phyloP scores from a whole-genome alignment of 2,888 invertebrate species.

The Polyommatus icarus region DNA sequence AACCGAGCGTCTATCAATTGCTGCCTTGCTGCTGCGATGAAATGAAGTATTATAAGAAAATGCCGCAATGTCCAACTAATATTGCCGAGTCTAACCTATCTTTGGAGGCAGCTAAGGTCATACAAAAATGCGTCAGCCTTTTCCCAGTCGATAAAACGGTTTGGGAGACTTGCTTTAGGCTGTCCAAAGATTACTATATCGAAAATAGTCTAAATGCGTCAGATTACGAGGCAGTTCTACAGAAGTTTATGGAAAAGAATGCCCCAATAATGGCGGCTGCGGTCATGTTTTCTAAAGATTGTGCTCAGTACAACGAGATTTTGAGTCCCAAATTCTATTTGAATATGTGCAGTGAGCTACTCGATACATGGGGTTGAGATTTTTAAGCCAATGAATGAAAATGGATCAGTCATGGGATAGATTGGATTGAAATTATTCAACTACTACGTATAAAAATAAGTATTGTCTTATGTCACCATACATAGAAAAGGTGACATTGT shows the following conservation, averaged over 20 bases:
- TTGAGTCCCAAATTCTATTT: constrained; percentile 71
- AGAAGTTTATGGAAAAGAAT: constrained; percentile 77
- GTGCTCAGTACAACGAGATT: constrained; percentile 68
- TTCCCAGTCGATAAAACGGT: constrained; percentile 64
- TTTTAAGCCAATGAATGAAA: no score
- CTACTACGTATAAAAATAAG: neutral
- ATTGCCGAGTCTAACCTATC: constrained; percentile 52
- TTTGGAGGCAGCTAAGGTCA: constrained; percentile 57
- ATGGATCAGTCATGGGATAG: neutral
- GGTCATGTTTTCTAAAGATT: constrained; percentile 72
- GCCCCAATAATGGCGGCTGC: constrained; percentile 71
- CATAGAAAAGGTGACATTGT: neutral
- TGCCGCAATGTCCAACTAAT: constrained; percentile 41
- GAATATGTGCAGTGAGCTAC: constrained; percentile 71
- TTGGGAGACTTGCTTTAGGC: constrained; percentile 69
- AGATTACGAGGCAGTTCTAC: constrained; percentile 77
- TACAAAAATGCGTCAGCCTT: constrained; percentile 66
- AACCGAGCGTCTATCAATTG: constrained; percentile 50
- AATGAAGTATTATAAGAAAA: constrained; percentile 52
- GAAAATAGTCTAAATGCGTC: constrained; percentile 66
- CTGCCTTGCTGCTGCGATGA: constrained; percentile 70
- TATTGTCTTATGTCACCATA: neutral
- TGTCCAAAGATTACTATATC: constrained; percentile 65
- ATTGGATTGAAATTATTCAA: neutral
- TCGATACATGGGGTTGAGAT: constrained; percentile 71